Percentiles rank a stretch among this genome's conserved stretches.
phyloP scores from a whole-genome alignment of 2,888 invertebrate species.

The Loripinus fragilis region DNA sequence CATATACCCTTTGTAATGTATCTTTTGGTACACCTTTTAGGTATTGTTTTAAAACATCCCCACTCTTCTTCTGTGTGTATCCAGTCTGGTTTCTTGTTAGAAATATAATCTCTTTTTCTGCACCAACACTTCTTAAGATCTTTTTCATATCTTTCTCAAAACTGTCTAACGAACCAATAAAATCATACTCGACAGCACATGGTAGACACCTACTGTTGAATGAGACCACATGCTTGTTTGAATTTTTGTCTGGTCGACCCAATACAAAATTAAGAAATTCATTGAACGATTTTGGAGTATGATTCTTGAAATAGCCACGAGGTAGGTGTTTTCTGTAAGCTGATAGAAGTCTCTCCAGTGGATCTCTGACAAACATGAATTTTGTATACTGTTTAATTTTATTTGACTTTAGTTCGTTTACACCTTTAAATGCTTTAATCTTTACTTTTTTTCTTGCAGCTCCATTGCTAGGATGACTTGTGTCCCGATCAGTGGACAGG shows the following conservation, averaged over 20 bases:
- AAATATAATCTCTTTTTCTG: neutral
- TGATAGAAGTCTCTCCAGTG: neutral
- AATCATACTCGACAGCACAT: neutral
- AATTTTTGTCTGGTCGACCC: neutral
- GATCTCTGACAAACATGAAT: conserved; percentile 9
- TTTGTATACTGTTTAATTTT: neutral
- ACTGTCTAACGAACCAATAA: neutral
- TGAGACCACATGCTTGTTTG: neutral
- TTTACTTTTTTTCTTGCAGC: neutral
- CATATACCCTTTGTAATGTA: neutral
- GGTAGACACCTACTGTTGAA: neutral
- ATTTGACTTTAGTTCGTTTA: neutral
- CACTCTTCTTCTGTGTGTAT: neutral
- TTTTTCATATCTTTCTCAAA: neutral
- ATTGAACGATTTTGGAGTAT: neutral
- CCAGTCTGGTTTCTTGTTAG: neutral
- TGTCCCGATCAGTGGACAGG: neutral
- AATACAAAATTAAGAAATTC: neutral
- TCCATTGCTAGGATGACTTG: neutral
- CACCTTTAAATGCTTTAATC: neutral
- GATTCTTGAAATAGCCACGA: neutral
- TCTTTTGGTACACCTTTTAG: neutral
- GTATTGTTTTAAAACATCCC: neutral
- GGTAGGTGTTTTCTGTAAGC: neutral
- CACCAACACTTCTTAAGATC: neutral